phyloP scores from a whole-genome alignment of 2,797 vertebrate genomes.

The Podarcis lilfordi region DNA sequence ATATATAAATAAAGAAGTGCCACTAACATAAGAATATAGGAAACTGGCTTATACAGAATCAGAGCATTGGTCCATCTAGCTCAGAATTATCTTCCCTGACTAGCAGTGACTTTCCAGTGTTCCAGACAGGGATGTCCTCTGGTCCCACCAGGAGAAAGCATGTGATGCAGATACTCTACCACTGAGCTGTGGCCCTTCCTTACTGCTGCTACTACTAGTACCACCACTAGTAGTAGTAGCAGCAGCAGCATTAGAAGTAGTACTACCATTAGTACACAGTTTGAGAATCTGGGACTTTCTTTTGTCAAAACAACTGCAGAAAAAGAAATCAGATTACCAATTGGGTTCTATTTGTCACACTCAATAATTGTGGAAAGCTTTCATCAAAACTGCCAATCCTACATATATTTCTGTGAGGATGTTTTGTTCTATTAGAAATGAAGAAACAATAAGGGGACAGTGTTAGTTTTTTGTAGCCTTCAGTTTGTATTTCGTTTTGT shows the following conservation, averaged over 20 bases:
- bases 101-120: too few relatives aligned
- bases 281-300: not conserved
- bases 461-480: not conserved
- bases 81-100: too few relatives aligned
- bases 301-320: not conserved
- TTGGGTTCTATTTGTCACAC: not conserved
- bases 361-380: not conserved
- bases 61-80: too few relatives aligned
- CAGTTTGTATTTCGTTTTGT: slow-evolving; percentile 19
- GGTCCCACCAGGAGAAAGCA: too few relatives aligned
- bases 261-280: not conserved
- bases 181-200: too few relatives aligned
- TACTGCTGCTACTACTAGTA: too few relatives aligned
- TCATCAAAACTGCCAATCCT: not conserved
- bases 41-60: too few relatives aligned
- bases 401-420: not conserved
- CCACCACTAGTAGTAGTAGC: not conserved
- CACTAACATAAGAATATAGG: too few relatives aligned
- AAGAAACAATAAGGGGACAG: not conserved
- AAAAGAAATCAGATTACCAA: not conserved
- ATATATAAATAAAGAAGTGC: too few relatives aligned
- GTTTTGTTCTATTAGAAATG: not conserved
- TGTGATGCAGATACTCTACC: too few relatives aligned
- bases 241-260: too few relatives aligned
- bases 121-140: too few relatives aligned